These are phyloP conservation scores for Diorhabda sublineata DNA, from an alignment of 1,140 invertebrate species.

Conservation along the genomic window DNA sequence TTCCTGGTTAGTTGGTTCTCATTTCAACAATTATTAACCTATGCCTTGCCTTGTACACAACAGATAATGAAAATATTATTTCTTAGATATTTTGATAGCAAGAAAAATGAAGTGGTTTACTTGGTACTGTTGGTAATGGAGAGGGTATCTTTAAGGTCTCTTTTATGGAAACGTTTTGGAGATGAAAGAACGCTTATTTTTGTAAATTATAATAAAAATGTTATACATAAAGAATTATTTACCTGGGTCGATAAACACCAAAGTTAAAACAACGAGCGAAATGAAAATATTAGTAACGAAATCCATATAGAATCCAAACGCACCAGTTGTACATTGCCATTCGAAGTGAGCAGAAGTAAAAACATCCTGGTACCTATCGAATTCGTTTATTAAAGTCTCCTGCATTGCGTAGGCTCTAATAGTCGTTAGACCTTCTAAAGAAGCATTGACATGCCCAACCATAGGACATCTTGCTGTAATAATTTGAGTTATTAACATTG, in stretches of 20 bases:
- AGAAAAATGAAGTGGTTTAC: too few species aligned
- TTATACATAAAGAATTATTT: constrained; percentile 34
- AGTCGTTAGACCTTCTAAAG: constrained; percentile 70
- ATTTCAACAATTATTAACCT: too few species aligned
- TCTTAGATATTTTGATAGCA: too few species aligned
- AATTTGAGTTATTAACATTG: too few species aligned
- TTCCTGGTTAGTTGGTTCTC: too few species aligned
- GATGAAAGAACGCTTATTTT: too few species aligned
- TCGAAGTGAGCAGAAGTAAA: constrained; percentile 63
- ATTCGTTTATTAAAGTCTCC: constrained; percentile 70
- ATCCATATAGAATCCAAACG: constrained; percentile 67
- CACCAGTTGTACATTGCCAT: constrained; percentile 57
- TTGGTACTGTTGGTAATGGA: too few species aligned
- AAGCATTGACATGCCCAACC: constrained; percentile 63
- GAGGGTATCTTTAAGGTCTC: too few species aligned
- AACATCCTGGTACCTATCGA: constrained; percentile 71
- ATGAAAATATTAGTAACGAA: constrained; percentile 53
- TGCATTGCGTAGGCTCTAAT: constrained; percentile 80
- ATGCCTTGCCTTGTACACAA: too few species aligned
- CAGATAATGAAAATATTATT: too few species aligned
- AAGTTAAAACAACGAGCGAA: constrained; percentile 47
- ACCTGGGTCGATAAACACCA: constrained; percentile 45
- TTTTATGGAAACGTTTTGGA: too few species aligned
- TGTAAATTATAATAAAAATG: too few species aligned
- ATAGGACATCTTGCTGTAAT: constrained; percentile 54